Percentiles rank a stretch among this genome's conserved stretches.
These are phyloP conservation scores for Acromyrmex echinatior DNA, from an alignment of 1,140 invertebrate species.

Conservation along the genomic window DNA sequence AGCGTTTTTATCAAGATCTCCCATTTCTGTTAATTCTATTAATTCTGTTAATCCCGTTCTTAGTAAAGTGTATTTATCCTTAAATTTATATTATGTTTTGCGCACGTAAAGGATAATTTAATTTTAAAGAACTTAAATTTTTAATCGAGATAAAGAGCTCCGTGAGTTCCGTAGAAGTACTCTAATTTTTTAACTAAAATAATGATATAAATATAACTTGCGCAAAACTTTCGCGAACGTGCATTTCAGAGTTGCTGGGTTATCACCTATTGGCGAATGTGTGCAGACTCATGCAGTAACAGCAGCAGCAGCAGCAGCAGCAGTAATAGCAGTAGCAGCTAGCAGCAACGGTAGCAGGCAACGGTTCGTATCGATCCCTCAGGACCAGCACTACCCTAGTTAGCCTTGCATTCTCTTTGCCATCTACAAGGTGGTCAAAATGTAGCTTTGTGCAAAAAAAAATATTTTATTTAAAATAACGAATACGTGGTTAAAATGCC, in stretches of 20 bases:
- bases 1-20: neutral
- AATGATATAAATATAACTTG: conserved; percentile 2
- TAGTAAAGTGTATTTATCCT: neutral
- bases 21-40: too few species aligned
- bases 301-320: conserved; percentile 27
- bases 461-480: neutral
- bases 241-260: conserved; percentile 18
- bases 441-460: conserved; percentile 20
- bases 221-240: neutral
- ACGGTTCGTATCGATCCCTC: conserved; percentile 81
- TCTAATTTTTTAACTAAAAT: conserved; percentile 29
- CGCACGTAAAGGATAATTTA: conserved; percentile 11
- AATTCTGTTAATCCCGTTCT: neutral
- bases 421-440: conserved; percentile 50
- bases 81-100: conserved; percentile 20
- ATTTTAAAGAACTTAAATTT: neutral
- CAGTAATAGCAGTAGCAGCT: conserved; percentile 35
- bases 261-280: conserved; percentile 68
- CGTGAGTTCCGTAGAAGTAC: conserved; percentile 4
- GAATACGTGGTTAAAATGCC: neutral
- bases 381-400: conserved; percentile 69
- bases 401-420: conserved; percentile 69
- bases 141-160: conserved; percentile 47
- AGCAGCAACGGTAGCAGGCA: conserved; percentile 67
- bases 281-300: conserved; percentile 63